A percentile compares a stretch with the other conserved stretches of the same genome.
These are phyloP conservation scores for Aphidoletes aphidimyza DNA, from an alignment of 2,888 invertebrate genomes.

Conservation along the genomic window DNA sequence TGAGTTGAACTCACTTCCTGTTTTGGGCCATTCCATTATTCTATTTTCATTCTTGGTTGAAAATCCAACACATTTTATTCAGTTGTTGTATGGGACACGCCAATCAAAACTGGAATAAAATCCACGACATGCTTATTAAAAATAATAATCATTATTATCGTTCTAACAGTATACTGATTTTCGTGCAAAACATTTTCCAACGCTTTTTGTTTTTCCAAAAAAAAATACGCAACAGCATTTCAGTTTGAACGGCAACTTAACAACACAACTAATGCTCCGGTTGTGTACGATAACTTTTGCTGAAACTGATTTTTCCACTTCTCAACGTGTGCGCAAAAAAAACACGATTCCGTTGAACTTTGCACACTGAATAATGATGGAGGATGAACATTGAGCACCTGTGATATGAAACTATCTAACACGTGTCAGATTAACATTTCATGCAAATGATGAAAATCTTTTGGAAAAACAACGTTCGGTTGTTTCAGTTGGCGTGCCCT, in stretches of 20 bases:
- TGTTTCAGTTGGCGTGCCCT: background rate
- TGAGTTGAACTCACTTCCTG: background rate
- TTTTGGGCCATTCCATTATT: background rate
- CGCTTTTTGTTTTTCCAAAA: background rate
- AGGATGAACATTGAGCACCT: constrained; percentile 36
- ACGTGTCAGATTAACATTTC: constrained; percentile 42
- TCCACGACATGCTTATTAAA: constrained; percentile 15
- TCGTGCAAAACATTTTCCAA: too few species aligned
- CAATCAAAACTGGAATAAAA: background rate
- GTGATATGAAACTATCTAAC: constrained; percentile 25
- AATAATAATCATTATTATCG: background rate
- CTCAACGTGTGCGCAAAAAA: background rate
- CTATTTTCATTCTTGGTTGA: background rate
- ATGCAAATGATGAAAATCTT: background rate
- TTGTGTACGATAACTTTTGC: too few species aligned
- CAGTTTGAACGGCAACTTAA: background rate
- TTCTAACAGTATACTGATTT: too few species aligned
- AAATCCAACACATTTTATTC: background rate
- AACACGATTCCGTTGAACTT: too few species aligned
- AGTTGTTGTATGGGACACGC: background rate
- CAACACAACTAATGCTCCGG: background rate
- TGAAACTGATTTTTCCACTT: background rate
- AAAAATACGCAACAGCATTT: too few species aligned
- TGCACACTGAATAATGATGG: background rate
- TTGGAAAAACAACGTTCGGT: too few species aligned